Evolutionary conservation across 1,140 invertebrate genomes (phyloP).

Genomic region (Plodia interpunctella): DNA sequence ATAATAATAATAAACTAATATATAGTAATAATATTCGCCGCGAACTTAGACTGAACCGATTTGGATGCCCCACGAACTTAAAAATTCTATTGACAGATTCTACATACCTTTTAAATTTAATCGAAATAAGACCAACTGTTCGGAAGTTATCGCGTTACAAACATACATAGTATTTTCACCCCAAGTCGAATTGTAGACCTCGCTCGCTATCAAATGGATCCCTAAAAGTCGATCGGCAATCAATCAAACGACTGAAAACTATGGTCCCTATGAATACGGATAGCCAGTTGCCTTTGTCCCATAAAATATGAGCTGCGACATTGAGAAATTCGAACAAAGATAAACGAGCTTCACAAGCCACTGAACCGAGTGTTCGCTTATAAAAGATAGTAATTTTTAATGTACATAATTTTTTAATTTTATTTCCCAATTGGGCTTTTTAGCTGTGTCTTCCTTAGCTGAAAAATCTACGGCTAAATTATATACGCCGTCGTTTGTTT

Average conservation of each 20-base stretch:
- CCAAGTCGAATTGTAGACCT: background rate
- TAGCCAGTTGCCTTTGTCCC: slow-evolving; percentile 2
- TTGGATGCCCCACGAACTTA: too few relatives aligned
- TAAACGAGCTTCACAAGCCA: background rate
- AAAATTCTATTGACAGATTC: too few relatives aligned
- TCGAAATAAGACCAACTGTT: too few relatives aligned
- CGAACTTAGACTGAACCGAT: too few relatives aligned
- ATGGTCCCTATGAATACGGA: background rate
- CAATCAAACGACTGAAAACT: slow-evolving; percentile 4
- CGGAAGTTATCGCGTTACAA: too few relatives aligned
- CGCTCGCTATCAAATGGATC: background rate
- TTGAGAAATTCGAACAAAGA: background rate
- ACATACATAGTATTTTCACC: background rate
- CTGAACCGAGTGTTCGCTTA: background rate
- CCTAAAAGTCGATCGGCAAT: background rate
- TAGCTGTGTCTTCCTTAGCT: too few relatives aligned
- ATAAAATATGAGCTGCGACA: slow-evolving; percentile 5
- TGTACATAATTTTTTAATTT: background rate
- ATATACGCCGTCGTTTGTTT: too few relatives aligned
- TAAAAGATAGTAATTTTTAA: slow-evolving; percentile 1
- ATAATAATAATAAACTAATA: too few relatives aligned
- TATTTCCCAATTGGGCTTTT: too few relatives aligned
- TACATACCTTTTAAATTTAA: too few relatives aligned
- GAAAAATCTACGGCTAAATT: too few relatives aligned
- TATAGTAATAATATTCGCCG: too few relatives aligned